Base-by-base conservation (phyloP, 2,113 vertebrate species). In the Argyrosomus japonicus region DNA sequence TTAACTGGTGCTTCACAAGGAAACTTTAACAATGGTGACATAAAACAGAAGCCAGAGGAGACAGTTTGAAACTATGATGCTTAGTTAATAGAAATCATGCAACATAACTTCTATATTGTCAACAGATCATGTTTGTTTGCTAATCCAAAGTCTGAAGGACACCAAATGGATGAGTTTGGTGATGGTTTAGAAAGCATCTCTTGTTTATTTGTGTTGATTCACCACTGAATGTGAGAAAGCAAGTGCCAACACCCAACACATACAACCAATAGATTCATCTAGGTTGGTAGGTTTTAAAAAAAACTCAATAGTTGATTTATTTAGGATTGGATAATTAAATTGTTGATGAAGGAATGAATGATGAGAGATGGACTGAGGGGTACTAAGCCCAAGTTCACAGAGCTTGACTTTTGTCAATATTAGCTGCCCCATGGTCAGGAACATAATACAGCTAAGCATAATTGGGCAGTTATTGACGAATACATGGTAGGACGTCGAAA, bases 381-480 rank as follows among this genome's bases (percentile, higher is more conserved):
- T 36, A 36, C 29, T 17, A 13, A 13, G 48, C 18, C 23, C 10
- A 73, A 73, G 43, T 61, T 61, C 56, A 73, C 18, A 40, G 36
- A 47, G 21, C 40, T 63, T 23, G 21, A 50, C 45, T 51, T 48
- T 48, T 36, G 47, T 74, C 27, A 62, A 62, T 51, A 74, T 62
- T 13, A 18, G 29, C 57, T 48, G 12, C 12, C 10, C 0, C 5
- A 74, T 15, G 12, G 27, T 13, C 36, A n/a, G 15, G 47, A 64
- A 63, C n/a, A 53, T 40, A 21, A 53, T 15, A 18, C 14, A 9
- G 40, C 43, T 58, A 36, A n/a, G 60, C 32, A 57, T 58, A 67
- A 58, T 8, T 23, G n/a, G 10, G 57, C 11, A 6, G 27, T 19
- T 69, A 58, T 61, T 68, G 53, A 77, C 23, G 3, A 56, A 45